Conservation (phyloP, 2,888 invertebrate genomes). For the Mythimna impura region DNA sequence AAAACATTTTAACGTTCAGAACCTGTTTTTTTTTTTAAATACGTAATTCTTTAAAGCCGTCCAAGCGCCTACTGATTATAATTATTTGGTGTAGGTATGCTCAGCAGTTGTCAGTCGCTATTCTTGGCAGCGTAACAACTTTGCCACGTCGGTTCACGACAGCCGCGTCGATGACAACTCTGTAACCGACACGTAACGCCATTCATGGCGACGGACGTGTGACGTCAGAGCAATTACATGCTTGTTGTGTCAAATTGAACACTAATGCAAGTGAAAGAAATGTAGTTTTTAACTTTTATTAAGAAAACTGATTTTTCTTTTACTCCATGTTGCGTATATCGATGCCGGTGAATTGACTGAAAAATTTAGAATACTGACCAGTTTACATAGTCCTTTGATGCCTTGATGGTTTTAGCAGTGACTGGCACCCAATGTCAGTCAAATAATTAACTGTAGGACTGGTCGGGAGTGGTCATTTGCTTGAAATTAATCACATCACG, state of each 20-base stretch:
- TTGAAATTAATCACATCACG: slow-evolving; percentile 14
- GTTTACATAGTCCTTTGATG: not conserved
- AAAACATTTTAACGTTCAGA: slow-evolving; percentile 14
- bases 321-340: not conserved
- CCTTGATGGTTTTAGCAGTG: not conserved
- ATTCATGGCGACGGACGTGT: slow-evolving; percentile 33
- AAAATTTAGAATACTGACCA: not conserved
- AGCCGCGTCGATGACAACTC: slow-evolving; percentile 35
- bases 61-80: slow-evolving; percentile 39
- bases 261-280: not conserved
- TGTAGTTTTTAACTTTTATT: not conserved
- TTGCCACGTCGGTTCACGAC: slow-evolving; percentile 29
- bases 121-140: slow-evolving; percentile 53
- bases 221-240: slow-evolving; percentile 2
- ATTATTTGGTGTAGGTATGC: slow-evolving; percentile 44
- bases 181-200: slow-evolving; percentile 43
- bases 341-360: not conserved
- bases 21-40: slow-evolving; percentile 15
- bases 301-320: not conserved
- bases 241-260: not conserved
- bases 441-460: too few species aligned
- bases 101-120: slow-evolving; percentile 35
- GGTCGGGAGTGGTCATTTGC: not conserved
- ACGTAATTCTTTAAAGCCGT: slow-evolving; percentile 26
- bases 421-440: not conserved